phyloP scores from a whole-genome alignment of 2,113 vertebrate species.

The Regulus satrapa region DNA sequence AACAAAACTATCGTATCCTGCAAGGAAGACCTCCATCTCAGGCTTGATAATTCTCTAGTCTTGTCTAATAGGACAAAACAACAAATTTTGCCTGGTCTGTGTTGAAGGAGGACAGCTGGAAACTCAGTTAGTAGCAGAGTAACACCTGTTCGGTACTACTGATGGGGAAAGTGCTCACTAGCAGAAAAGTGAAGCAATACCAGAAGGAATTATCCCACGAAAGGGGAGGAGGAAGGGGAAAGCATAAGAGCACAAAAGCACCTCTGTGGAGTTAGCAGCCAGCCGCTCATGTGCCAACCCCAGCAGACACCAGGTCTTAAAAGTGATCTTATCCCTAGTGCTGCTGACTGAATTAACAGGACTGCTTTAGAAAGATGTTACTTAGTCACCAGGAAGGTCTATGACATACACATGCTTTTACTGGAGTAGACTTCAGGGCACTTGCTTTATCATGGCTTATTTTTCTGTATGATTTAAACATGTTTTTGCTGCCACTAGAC shows the following conservation, averaged over 20 bases:
- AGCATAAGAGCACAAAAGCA: constrained; percentile 64
- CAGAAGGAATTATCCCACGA: constrained; percentile 57
- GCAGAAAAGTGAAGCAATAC: constrained; percentile 69
- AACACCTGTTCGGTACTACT: constrained; percentile 83
- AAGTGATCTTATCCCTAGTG: constrained; percentile 29
- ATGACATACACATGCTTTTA: background rate
- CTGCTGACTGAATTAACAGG: constrained; percentile 32
- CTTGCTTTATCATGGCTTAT: constrained; percentile 11
- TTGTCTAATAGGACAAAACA: constrained; percentile 79
- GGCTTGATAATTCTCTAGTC: constrained; percentile 77
- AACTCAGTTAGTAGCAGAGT: constrained; percentile 77
- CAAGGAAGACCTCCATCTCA: constrained; percentile 94
- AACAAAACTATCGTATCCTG: constrained; percentile 86
- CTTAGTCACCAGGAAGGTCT: background rate
- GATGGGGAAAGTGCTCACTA: constrained; percentile 71
- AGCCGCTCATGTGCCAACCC: constrained; percentile 31
- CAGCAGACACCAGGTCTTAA: constrained; percentile 25
- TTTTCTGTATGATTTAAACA: constrained; percentile 16
- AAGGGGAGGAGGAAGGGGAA: background rate
- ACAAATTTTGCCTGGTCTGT: constrained; percentile 79
- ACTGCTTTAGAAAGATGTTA: background rate
- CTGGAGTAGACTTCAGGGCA: constrained; percentile 1
- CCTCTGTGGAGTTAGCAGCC: constrained; percentile 57
- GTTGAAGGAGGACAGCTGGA: constrained; percentile 80
- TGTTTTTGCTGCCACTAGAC: background rate